Base-by-base conservation (phyloP, 2,888 invertebrate species). In the Polymixis flavicincta region DNA sequence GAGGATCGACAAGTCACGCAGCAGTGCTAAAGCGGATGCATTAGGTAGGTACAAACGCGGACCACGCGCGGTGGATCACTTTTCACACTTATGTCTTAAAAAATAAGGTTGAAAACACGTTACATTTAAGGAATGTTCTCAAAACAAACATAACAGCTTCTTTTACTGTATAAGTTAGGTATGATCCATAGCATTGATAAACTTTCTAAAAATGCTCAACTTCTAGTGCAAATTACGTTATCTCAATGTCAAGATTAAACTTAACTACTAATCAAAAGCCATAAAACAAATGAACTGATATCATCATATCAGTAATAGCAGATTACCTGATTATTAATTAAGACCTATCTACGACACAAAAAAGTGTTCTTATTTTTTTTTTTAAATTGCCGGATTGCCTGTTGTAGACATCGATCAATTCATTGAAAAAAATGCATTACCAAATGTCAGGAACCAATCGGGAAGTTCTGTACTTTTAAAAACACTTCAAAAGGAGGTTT, bases 271-370 rank as follows among this genome's bases (percentile, higher is more conserved):
- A 76, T 76, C 71, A 71, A 66, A n/a, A 63, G 71, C 64, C 76
- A 64, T 77, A 77, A 76, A 76, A 64, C 25, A 52, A 50, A 28
- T 63, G 11, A 63, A 76, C 42, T 50, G 14, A 25, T 76, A 76
- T 52, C 70, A 64, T 50, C 11, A 25, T 76, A 76, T 52, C 70
- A 64, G 70, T 50, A 25, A 28, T 45, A 50, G 22, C 32, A 14
- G 61, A 76, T 76, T 50, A 75, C 8, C 19, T n/a, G n/a, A 45
- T 32, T 22, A n/a, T n/a, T n/a, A n/a, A n/a, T n/a, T n/a, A n/a
- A n/a, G n/a, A n/a, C n/a, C n/a, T n/a, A n/a, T n/a, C n/a, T 52
- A 52, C 22, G 22, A 2, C 19, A 19, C 22, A 19, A 32, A 32
- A 32, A 32, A 32, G 32, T 32, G 32, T 32, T 32, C 32, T 3